phyloP scores from a whole-genome alignment of 2,888 invertebrate species.

The Melieria crassipennis region DNA sequence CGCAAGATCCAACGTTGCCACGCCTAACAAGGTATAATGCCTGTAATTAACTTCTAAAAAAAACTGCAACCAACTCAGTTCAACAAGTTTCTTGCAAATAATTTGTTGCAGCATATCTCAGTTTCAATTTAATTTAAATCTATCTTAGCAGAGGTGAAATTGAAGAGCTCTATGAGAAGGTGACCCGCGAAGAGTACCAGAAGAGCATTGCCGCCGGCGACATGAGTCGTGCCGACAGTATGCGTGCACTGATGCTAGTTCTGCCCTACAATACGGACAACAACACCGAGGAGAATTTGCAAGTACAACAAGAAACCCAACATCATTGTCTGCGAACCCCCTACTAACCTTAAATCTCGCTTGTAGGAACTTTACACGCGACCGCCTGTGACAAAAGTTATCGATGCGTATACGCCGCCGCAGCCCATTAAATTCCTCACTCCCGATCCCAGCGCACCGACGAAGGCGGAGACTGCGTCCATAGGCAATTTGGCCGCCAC shows the following conservation, averaged over 20 bases:
- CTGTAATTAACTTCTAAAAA: background rate
- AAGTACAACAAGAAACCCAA: slow-evolving; percentile 45
- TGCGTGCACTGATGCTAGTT: slow-evolving; percentile 65
- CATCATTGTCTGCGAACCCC: background rate
- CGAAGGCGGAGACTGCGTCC: slow-evolving; percentile 52
- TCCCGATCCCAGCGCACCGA: slow-evolving; percentile 52
- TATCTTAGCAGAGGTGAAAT: slow-evolving; percentile 61
- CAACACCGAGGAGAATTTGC: slow-evolving; percentile 61
- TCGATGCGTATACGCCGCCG: slow-evolving; percentile 58
- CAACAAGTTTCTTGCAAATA: too few species aligned
- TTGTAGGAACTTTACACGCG: slow-evolving; percentile 62
- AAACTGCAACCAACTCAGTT: too few species aligned
- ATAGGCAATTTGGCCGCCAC: slow-evolving; percentile 63
- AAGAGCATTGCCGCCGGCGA: slow-evolving; percentile 64
- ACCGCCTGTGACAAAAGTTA: slow-evolving; percentile 62
- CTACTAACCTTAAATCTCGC: background rate
- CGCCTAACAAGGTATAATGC: slow-evolving; percentile 61
- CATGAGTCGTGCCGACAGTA: slow-evolving; percentile 62
- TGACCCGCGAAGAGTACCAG: slow-evolving; percentile 64
- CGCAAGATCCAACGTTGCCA: slow-evolving; percentile 62
- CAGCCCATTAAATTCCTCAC: slow-evolving; percentile 58
- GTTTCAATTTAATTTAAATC: background rate
- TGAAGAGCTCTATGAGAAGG: slow-evolving; percentile 65
- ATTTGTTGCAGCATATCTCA: too few species aligned
- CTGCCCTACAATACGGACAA: slow-evolving; percentile 64